Evolutionary conservation across 2,113 vertebrate species (phyloP), one percentile per base, ranked within the genome.

Genomic region (Echinops telfairi): DNA sequence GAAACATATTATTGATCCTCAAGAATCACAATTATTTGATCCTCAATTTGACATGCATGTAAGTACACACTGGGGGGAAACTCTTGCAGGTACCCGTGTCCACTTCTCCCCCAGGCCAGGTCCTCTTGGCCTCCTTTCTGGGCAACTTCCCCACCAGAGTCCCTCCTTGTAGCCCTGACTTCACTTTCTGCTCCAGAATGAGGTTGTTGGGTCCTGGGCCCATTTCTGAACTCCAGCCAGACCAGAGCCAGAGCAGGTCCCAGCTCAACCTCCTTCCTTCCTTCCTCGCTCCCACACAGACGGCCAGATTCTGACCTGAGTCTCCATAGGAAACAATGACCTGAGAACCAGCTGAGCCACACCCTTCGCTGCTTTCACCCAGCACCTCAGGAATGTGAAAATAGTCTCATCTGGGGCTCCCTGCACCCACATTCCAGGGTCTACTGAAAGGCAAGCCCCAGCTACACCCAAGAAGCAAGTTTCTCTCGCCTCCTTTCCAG

Each of bases 311-410:
- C 81, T 33, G 38, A 95, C 25, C 78, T 88, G 64, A 66, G 36
- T 62, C 29, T 94, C 80, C 60, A 81, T 84, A 77, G 66, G 84
- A 93, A 95, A 95, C 94, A 97, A 89, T 86, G 91, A 83, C 75
- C 70, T 70, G 25, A 60, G n/a, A 91, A 76, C 68, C 57, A 75
- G 22, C 66, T 68, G 27, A 88, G 53, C 71, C 79, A 94, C 8
- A 1, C 89, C 82, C 91, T 78, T 89, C 47, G n/a, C 11, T 91
- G 96, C 43, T 78, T 93, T 93, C 31, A 93, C 40, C 29, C 36
- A 86, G 66, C 60, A 92, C 33, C 31, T 95, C 43, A 20, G 60
- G 77, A 80, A 86, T 64, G 8, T 11, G 36, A 71, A 22, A 8
- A 70, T 77, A 83, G 29, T 36, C 60, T 84, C 57, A 92, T 78